Base-by-base conservation (phyloP, 1,140 invertebrate genomes). In the Mya arenaria region DNA sequence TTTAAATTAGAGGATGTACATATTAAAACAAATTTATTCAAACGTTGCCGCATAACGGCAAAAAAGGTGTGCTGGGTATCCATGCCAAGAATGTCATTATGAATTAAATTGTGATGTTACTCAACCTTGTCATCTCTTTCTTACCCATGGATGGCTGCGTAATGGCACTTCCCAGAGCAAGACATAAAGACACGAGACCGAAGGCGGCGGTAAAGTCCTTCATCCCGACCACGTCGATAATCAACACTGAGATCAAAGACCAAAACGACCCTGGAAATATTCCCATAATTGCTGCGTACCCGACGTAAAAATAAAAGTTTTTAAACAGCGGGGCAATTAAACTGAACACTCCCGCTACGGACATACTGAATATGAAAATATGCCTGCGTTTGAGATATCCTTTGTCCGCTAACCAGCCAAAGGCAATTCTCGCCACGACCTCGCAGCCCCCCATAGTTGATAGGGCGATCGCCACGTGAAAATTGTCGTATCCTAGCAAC, bases 181-280 rank as follows among this genome's bases (percentile, higher is more conserved):
- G 41, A 34, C 69, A 82, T n/a, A 82, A 5, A 32, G 79, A 82
- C 15, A 82, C 48, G 4, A 82, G 60, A 52, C 79, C 79, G 66
- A 82, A 82, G 19, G 58, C 79, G 8, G 68, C 28, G 6, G 79
- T 56, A n/a, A 82, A 73, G 36, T 82, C 56, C 30, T 82, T 52
- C 58, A 82, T 23, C 19, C 79, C 69, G 6, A 82, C 68, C 0
- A 74, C 68, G 28, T 82, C 79, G 13, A 82, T 72, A 19, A 82
- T 19, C 15, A 82, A 25, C 2, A 82, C 79, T 34, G 79, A 73
- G 6, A 74, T 74, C 25, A 82, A 39, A 34, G 68, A 65, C 69
- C 69, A 82, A 32, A 82, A 82, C 15, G 79, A 82, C 8, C 79
- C 79, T 30, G 79, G 79, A 36, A 82, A 82, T 37, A 82, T 65